Base-by-base conservation (phyloP, 2,888 invertebrate species). In the Dioctria linearis region DNA sequence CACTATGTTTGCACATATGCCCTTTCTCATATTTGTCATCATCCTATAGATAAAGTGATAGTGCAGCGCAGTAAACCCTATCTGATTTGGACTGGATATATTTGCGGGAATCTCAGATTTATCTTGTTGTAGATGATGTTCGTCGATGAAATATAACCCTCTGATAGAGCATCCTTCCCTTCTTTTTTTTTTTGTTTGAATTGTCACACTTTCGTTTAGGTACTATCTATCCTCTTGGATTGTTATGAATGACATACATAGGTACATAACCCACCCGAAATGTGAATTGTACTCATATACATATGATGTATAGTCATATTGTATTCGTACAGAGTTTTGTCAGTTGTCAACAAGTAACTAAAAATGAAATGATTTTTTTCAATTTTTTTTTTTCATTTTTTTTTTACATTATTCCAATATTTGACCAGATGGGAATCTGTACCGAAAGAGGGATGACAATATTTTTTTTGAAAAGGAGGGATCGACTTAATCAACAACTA, bases 1-100 rank as follows among this genome's bases (percentile, higher is more conserved):
- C 85, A 85, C 85, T 84, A 84, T 86, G 87, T 88, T 88, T 88
- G 87, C 88, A 88, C 88, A 88, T 88, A 88, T 88, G 88, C 87
- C 88, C 88, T 85, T 85, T 87, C 87, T 88, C 88, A 87, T 86
- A 88, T 87, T 87, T 88, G 88, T 88, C 87, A 87, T 87, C 87
- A 86, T 84, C 83, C 78, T 78, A 25, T 25, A 83, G 80, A 84
- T 66, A 39, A 39, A 46, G 37, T 39, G 49, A 49, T 43, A 76
- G 63, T 25, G 25, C 1, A 25, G 25, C 25, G 25, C 61, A 43
- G 40, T 63, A 46, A 63, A 61, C 76, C 63, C 76, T 57, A 75
- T 43, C 63, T 9, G 76, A 39, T 13, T 51, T 46, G 43, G 49
- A 37, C 76, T 63, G 25, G 25, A 25, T 25, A 25, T 25, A 76